These are phyloP conservation scores for Oppia nitens DNA, from an alignment of 1,140 invertebrate genomes.

Conservation along the genomic window DNA sequence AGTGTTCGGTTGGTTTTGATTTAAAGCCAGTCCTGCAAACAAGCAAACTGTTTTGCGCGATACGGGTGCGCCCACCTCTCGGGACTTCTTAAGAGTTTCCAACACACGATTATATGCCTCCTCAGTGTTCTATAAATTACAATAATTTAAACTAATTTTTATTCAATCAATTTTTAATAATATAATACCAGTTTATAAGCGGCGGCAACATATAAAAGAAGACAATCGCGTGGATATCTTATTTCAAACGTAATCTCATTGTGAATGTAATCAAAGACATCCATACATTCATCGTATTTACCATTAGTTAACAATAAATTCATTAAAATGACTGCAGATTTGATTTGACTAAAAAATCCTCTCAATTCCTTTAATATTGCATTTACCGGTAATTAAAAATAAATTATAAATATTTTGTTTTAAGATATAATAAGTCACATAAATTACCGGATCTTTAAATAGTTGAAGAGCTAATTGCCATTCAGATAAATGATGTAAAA, in stretches of 20 bases:
- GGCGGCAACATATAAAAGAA: conserved; percentile 44
- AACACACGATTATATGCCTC: conserved; percentile 46
- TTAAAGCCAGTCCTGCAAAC: conserved; percentile 43
- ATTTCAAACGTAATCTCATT: conserved; percentile 37
- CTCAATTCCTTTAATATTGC: conserved; percentile 37
- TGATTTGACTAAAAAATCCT: conserved; percentile 50
- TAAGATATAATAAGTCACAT: neutral
- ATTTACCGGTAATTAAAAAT: too few species aligned
- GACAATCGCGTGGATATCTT: conserved; percentile 45
- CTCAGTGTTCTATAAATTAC: conserved; percentile 41
- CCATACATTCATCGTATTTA: conserved; percentile 47
- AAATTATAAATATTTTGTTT: neutral
- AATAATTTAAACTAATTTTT: neutral
- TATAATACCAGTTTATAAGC: conserved; percentile 55
- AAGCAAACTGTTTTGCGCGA: conserved; percentile 42
- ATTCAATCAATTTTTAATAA: neutral
- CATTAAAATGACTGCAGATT: conserved; percentile 46
- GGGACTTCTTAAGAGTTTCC: conserved; percentile 40
- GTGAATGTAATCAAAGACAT: conserved; percentile 40
- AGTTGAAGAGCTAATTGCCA: conserved; percentile 43
- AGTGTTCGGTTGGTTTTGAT: conserved; percentile 43
- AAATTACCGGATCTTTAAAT: conserved; percentile 21
- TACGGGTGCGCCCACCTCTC: conserved; percentile 34
- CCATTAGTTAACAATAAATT: conserved; percentile 50
- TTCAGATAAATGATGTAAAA: conserved; percentile 50